Conservation (phyloP, 2,888 invertebrate species). For the Yponomeuta plumbellus region DNA sequence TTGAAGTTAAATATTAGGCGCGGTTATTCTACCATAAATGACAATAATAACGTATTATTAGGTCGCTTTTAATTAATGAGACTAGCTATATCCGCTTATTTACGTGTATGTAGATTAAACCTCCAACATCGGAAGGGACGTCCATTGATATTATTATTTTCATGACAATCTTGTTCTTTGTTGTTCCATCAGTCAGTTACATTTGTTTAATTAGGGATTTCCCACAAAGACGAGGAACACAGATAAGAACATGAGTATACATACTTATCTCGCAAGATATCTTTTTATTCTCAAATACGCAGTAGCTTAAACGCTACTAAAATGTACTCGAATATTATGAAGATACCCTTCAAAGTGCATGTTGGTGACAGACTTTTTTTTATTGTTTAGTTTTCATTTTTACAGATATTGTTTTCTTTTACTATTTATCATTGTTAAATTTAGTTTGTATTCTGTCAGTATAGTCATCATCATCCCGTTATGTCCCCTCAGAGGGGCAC, state of each 20-base stretch:
- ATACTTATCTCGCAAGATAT: no score
- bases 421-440: no score
- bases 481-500: no score
- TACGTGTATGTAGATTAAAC: constrained; percentile 34
- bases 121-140: constrained; percentile 9
- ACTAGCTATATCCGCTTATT: constrained; percentile 52
- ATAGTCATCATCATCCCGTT: no score
- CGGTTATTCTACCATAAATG: constrained; percentile 46
- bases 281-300: no score
- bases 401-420: no score
- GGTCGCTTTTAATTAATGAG: constrained; percentile 47
- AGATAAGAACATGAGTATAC: background rate
- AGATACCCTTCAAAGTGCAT: no score
- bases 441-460: no score
- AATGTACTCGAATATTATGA: no score
- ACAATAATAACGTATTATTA: constrained; percentile 52
- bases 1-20: background rate
- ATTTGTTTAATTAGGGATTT: constrained; percentile 11
- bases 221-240: background rate
- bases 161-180: background rate
- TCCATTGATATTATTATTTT: constrained; percentile 1
- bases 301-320: no score
- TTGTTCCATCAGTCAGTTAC: background rate
- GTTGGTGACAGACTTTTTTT: no score
- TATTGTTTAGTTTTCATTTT: no score